Evolutionary conservation across 2,797 vertebrate genomes (phyloP).

Genomic region (Peromyscus nudipes): DNA sequence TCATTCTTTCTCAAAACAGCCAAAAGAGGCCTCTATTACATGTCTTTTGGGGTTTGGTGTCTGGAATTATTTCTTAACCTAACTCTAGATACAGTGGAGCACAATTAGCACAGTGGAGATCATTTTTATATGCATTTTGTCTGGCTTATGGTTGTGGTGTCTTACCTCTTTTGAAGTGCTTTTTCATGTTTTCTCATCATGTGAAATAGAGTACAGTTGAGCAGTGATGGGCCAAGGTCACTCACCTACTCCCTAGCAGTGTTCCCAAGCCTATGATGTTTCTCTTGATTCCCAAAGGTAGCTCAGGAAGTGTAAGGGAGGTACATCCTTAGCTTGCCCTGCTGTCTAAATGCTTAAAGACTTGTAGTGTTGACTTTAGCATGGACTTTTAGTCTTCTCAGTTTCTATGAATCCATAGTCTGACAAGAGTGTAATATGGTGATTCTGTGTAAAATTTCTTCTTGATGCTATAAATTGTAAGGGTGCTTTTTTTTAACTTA

Average conservation of each 20-base stretch:
- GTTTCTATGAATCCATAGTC: conserved; percentile 28
- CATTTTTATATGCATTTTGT: conserved; percentile 23
- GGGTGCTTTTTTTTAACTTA: conserved; percentile 37
- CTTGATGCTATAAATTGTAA: background rate
- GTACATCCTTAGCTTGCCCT: background rate
- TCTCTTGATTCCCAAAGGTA: conserved; percentile 58
- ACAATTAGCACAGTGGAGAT: conserved; percentile 18
- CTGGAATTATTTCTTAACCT: conserved; percentile 55
- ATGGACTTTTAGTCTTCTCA: background rate
- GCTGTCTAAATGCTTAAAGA: background rate
- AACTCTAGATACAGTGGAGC: background rate
- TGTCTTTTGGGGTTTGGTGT: conserved; percentile 39
- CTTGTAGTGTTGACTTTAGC: background rate
- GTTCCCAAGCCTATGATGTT: conserved; percentile 18
- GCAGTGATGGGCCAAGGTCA: background rate
- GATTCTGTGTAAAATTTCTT: conserved; percentile 3
- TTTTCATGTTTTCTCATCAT: conserved; percentile 26
- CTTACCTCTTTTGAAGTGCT: conserved; percentile 35
- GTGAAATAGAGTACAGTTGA: conserved; percentile 34
- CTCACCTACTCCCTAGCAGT: background rate
- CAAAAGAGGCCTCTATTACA: conserved; percentile 12
- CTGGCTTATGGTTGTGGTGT: conserved; percentile 14
- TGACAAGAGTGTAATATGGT: background rate
- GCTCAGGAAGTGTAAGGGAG: conserved; percentile 5
- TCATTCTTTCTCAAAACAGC: conserved; percentile 46